Percentiles rank a stretch among this genome's conserved stretches.
Conservation (phyloP, 2,113 vertebrate species). For the Cyanoramphus novaezelandiae region DNA sequence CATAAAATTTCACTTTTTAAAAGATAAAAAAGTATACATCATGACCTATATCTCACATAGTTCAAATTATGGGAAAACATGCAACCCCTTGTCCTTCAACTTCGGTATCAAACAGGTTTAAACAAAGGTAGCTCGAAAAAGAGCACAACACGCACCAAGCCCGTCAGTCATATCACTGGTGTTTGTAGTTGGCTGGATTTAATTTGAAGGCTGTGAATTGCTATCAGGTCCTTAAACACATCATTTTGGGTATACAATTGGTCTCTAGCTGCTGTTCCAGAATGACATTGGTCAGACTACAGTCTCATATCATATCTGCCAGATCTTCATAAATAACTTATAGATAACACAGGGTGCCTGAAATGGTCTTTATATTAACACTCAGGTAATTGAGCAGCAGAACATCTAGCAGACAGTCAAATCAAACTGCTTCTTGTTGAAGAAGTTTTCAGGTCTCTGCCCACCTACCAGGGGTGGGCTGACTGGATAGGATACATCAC, state of each 20-base stretch:
- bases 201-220: background rate
- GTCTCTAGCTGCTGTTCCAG: background rate
- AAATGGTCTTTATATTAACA: background rate
- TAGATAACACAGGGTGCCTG: background rate
- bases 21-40: background rate
- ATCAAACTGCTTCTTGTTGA: background rate
- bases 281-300: accelerated
- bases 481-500: background rate
- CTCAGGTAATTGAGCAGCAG: background rate
- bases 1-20: background rate
- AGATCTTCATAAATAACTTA: background rate
- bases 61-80: background rate
- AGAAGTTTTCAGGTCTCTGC: background rate
- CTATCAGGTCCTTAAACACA: background rate
- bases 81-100: background rate
- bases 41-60: accelerated
- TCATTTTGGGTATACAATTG: accelerated
- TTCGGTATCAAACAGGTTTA: background rate
- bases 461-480: background rate
- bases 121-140: background rate
- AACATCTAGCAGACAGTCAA: background rate
- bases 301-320: background rate
- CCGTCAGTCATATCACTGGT: background rate
- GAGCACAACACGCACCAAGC: background rate
- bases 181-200: background rate